phyloP scores from a whole-genome alignment of 1,140 invertebrate species.

The Brachionus paranguensis region DNA sequence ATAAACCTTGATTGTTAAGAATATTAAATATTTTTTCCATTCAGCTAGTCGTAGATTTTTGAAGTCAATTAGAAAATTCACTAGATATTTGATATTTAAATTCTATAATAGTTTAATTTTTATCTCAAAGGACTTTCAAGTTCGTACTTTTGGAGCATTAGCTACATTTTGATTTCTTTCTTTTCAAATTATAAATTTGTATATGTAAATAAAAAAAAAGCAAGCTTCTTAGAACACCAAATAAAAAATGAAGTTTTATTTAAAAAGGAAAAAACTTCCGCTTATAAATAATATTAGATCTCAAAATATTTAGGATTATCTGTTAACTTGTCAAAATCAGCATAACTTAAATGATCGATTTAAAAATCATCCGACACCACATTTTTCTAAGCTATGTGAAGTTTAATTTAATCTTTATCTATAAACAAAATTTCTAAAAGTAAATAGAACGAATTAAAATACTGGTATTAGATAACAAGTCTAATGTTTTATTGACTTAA shows the following conservation, averaged over 20 bases:
- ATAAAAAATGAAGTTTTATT: background rate
- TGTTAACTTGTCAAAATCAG: background rate
- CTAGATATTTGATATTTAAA: too few species aligned
- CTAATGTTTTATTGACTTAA: background rate
- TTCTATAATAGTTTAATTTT: too few species aligned
- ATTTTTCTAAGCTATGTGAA: background rate
- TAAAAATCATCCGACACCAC: background rate
- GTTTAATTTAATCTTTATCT: background rate
- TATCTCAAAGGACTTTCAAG: too few species aligned
- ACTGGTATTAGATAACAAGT: background rate
- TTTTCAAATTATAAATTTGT: too few species aligned
- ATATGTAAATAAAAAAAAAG: too few species aligned
- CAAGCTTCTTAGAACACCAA: background rate
- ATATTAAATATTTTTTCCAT: too few species aligned
- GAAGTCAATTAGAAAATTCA: too few species aligned
- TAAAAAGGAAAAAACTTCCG: background rate
- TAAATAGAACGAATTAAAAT: background rate
- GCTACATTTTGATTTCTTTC: too few species aligned
- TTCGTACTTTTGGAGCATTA: too few species aligned
- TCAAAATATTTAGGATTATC: background rate
- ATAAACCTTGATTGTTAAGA: too few species aligned
- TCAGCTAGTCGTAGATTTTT: too few species aligned
- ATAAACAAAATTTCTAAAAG: background rate
- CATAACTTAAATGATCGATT: background rate
- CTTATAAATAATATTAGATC: background rate